These are phyloP conservation scores for Sternarchorhynchus goeldii DNA, from an alignment of 2,797 vertebrate species.

Conservation along the genomic window DNA sequence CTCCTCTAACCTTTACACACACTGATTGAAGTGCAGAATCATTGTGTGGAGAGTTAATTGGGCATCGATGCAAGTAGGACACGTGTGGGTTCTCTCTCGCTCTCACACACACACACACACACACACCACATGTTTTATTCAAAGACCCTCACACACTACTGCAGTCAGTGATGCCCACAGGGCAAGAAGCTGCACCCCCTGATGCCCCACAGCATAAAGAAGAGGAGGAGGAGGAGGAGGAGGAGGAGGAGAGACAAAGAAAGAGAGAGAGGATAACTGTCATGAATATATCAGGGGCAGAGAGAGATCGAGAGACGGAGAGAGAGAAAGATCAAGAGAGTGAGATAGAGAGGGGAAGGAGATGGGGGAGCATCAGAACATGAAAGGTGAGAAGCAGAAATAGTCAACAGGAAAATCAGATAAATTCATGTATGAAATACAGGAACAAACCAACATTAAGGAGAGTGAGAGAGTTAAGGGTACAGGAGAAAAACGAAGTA, in stretches of 20 bases:
- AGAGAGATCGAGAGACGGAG: slow-evolving; percentile 28
- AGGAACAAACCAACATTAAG: too few species aligned
- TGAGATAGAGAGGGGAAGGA: not conserved
- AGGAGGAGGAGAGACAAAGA: too few species aligned
- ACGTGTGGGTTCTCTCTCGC: not conserved
- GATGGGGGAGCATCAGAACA: slow-evolving; percentile 57
- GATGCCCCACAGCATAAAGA: slow-evolving; percentile 19
- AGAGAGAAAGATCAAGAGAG: not conserved
- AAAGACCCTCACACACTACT: slow-evolving; percentile 30
- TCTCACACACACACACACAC: not conserved
- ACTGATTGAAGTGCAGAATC: too few species aligned
- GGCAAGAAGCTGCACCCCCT: slow-evolving; percentile 22
- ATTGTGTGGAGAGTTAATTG: too few species aligned
- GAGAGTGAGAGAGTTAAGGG: too few species aligned
- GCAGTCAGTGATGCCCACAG: slow-evolving; percentile 33
- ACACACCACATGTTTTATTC: slow-evolving; percentile 53
- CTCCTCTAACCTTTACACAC: too few species aligned
- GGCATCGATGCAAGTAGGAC: slow-evolving; percentile 4
- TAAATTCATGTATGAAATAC: too few species aligned
- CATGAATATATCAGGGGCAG: not conserved
- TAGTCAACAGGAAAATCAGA: too few species aligned
- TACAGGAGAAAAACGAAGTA: too few species aligned
- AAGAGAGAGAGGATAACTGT: not conserved
- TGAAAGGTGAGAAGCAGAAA: not conserved
- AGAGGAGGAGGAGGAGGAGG: slow-evolving; percentile 4